A percentile compares a stretch with the other conserved stretches of the same genome.
phyloP scores from a whole-genome alignment of 2,113 vertebrate species.

The Odontophorus gujanensis region DNA sequence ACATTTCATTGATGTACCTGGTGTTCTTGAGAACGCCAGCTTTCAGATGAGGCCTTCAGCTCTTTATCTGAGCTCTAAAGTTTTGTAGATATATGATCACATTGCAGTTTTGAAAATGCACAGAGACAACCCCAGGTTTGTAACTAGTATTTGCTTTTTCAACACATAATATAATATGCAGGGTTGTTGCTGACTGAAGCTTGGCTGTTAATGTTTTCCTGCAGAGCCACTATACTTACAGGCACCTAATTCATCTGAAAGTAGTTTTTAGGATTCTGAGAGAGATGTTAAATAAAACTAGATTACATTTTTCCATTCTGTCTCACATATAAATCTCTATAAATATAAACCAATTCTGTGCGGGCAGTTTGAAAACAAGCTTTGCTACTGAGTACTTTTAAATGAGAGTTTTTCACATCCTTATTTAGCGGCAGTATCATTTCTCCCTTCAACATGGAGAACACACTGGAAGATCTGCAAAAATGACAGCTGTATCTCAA shows the following conservation, averaged over 20 bases:
- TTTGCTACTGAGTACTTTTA: neutral
- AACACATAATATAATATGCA: constrained; percentile 43
- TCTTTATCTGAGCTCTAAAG: constrained; percentile 16
- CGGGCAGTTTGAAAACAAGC: neutral
- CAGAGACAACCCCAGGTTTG: neutral
- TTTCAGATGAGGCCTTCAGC: neutral
- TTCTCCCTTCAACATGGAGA: neutral
- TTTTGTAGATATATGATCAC: constrained; percentile 23
- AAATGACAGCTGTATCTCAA: neutral
- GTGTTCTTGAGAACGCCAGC: constrained; percentile 10
- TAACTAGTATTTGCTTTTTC: constrained; percentile 9
- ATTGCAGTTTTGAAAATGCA: neutral
- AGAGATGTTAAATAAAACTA: constrained; percentile 29
- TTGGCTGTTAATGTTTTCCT: constrained; percentile 60
- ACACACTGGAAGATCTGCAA: neutral
- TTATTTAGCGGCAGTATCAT: neutral
- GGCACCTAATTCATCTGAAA: constrained; percentile 51
- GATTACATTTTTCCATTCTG: constrained; percentile 40
- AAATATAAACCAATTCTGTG: neutral
- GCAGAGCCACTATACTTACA: neutral
- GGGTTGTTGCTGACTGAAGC: constrained; percentile 24
- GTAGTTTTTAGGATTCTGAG: neutral
- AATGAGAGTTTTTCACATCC: constrained; percentile 1
- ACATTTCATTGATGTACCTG: constrained; percentile 4
- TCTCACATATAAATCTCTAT: neutral